Conservation (phyloP, 2,888 invertebrate species). For the Elmis aenea region DNA sequence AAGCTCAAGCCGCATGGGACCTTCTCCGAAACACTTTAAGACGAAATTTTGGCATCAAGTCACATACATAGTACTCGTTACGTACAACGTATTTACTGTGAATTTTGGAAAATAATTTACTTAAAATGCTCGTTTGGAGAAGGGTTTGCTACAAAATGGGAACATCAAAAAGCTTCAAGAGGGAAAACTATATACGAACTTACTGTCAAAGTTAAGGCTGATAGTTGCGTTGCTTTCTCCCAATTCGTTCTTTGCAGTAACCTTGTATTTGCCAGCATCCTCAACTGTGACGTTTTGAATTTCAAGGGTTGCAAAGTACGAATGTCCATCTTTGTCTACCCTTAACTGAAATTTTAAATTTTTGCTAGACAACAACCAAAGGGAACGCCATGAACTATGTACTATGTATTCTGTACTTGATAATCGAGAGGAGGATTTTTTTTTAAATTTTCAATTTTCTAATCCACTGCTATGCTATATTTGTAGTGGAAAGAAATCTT, state of each 20-base stretch:
- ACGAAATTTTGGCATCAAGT: too few relatives aligned
- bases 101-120: too few relatives aligned
- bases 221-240: constrained; percentile 97
- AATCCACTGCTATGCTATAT: constrained; percentile 26
- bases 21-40: constrained; percentile 12
- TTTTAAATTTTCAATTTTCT: constrained; percentile 1
- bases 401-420: too few relatives aligned
- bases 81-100: too few relatives aligned
- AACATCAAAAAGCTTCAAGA: neutral
- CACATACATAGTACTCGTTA: too few relatives aligned
- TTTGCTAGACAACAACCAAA: too few relatives aligned
- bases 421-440: constrained; percentile 5
- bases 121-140: too few relatives aligned
- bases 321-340: constrained; percentile 87
- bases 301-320: constrained; percentile 88
- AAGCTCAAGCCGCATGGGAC: constrained; percentile 8
- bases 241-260: constrained; percentile 94
- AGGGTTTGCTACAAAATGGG: too few relatives aligned
- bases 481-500: constrained; percentile 24
- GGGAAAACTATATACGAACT: constrained; percentile 49
- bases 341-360: constrained; percentile 63
- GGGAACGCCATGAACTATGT: too few relatives aligned
- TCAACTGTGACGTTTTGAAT: constrained; percentile 93
- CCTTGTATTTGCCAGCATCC: constrained; percentile 96
- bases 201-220: constrained; percentile 97